Conservation (phyloP, 2,888 invertebrate species). For the Stratiomys singularior region DNA sequence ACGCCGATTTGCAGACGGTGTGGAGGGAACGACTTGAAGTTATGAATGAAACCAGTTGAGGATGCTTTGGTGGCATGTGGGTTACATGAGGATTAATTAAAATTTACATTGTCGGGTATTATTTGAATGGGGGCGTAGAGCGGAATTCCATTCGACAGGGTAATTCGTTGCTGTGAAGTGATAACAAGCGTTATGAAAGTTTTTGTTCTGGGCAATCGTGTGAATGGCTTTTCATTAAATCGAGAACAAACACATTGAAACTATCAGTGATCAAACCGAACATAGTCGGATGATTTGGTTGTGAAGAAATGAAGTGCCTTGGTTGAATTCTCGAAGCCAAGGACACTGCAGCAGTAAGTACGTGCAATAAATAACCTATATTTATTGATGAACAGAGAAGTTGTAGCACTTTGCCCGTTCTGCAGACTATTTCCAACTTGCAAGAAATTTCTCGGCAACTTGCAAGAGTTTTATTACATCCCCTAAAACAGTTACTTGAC, state of each 20-base stretch:
- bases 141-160: background rate
- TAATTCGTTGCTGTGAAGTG: constrained; percentile 9
- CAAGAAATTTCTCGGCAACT: no score
- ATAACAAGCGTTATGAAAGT: background rate
- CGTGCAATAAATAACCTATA: no score
- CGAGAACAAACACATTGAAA: background rate
- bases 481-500: no score
- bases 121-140: background rate
- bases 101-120: background rate
- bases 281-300: no score
- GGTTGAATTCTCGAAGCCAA: no score
- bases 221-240: background rate
- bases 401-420: no score
- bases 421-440: no score
- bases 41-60: background rate
- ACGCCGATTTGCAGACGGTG: background rate
- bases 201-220: background rate
- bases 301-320: no score
- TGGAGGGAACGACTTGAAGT: background rate
- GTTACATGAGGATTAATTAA: constrained; percentile 12
- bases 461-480: no score
- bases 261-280: no score
- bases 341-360: no score
- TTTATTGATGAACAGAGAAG: no score
- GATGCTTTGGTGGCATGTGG: background rate